These are phyloP conservation scores for Spizaetus ornatus DNA, from an alignment of 2,113 vertebrate species.

Conservation along the genomic window DNA sequence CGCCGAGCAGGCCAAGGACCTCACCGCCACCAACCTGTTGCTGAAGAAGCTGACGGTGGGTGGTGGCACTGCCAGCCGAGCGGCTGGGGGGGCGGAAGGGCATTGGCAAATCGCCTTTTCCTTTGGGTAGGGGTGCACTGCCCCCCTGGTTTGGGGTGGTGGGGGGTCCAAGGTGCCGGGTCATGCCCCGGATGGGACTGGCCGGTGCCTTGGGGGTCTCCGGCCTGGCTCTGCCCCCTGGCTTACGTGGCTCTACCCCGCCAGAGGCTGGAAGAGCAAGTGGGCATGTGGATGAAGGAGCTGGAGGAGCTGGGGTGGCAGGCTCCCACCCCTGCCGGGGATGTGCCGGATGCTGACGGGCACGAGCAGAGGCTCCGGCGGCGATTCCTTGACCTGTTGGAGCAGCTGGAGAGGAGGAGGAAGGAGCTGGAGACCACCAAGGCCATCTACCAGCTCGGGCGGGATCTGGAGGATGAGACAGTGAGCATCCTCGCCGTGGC, in stretches of 20 bases:
- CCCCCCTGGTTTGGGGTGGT: accelerated
- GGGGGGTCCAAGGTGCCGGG: accelerated
- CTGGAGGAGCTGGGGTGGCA: constrained; percentile 84
- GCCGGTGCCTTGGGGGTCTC: background rate
- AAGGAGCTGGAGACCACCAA: constrained; percentile 83
- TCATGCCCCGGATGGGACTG: background rate
- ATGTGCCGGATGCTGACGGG: constrained; percentile 68
- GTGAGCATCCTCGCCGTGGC: constrained; percentile 37
- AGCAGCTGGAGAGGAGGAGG: constrained; percentile 80
- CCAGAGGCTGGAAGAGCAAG: constrained; percentile 91
- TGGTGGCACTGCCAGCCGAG: background rate
- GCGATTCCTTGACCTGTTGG: constrained; percentile 83
- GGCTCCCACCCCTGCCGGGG: constrained; percentile 59
- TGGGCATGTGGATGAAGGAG: constrained; percentile 81
- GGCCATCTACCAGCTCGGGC: constrained; percentile 84
- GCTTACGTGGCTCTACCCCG: background rate
- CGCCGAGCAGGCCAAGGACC: constrained; percentile 83
- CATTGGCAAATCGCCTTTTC: too few relatives aligned
- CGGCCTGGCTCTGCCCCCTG: accelerated
- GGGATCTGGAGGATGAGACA: constrained; percentile 90
- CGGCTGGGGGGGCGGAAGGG: background rate
- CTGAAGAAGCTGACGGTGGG: constrained; percentile 88
- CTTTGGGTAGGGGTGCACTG: background rate
- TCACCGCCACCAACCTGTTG: constrained; percentile 88
- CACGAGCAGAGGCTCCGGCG: constrained; percentile 78